Evolutionary conservation across 2,888 invertebrate genomes (phyloP).

Genomic region (Salticus scenicus): DNA sequence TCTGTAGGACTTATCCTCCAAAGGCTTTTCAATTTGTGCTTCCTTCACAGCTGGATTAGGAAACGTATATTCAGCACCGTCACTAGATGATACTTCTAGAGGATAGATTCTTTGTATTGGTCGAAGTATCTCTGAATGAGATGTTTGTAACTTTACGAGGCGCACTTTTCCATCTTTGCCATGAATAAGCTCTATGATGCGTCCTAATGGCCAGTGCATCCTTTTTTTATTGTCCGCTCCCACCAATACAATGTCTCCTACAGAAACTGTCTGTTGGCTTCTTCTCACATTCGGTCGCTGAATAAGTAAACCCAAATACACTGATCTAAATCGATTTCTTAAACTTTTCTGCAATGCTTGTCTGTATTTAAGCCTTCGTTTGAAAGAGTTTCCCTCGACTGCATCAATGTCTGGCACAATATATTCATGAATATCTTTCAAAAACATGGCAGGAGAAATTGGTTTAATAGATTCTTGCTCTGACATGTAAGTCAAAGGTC

Average conservation of each 20-base stretch:
- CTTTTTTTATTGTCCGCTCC: constrained; percentile 11
- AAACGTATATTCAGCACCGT: no score
- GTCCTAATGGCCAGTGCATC: constrained; percentile 11
- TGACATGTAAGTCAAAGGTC: no score
- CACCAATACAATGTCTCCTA: constrained; percentile 16
- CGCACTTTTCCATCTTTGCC: background rate
- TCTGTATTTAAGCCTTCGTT: constrained; percentile 26
- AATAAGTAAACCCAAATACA: constrained; percentile 19
- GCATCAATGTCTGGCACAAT: background rate
- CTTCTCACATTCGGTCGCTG: constrained; percentile 7
- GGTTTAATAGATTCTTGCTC: no score
- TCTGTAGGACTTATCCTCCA: no score
- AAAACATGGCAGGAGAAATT: no score
- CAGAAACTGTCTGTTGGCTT: constrained; percentile 2
- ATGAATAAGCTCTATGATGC: constrained; percentile 14
- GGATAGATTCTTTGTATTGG: constrained; percentile 14
- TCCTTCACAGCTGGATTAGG: no score
- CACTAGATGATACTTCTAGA: no score
- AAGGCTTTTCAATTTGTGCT: no score
- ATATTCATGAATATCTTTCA: no score
- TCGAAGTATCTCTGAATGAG: constrained; percentile 13
- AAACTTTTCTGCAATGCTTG: constrained; percentile 16
- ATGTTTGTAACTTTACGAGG: background rate
- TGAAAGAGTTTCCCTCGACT: constrained; percentile 21
- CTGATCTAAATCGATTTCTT: constrained; percentile 22